These are phyloP conservation scores for Threskiornis aethiopicus DNA, from an alignment of 2,797 vertebrate species.

Conservation along the genomic window DNA sequence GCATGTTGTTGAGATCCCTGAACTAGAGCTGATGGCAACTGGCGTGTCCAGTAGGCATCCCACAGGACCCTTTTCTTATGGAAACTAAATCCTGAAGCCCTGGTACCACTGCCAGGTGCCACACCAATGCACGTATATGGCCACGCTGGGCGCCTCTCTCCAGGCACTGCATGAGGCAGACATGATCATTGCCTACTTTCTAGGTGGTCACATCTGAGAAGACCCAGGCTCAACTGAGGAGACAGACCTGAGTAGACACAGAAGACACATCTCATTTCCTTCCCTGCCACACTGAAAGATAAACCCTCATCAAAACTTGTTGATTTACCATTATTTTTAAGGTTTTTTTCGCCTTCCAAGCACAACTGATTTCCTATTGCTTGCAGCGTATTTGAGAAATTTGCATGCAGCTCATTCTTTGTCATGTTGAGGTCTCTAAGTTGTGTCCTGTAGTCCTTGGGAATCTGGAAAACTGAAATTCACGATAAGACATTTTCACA, in stretches of 20 bases:
- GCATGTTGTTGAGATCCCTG: background rate
- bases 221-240: background rate
- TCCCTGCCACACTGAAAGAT: background rate
- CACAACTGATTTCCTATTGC: background rate
- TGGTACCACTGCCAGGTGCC: background rate
- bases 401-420: background rate
- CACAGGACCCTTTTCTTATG: background rate
- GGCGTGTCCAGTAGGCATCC: background rate
- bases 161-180: background rate
- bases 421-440: background rate
- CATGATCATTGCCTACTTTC: background rate
- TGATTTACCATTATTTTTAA: background rate
- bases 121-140: background rate
- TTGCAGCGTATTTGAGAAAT: background rate
- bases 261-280: background rate
- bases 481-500: background rate
- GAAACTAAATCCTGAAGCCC: background rate
- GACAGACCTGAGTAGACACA: background rate
- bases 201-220: background rate
- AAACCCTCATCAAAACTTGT: background rate
- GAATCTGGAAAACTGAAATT: background rate
- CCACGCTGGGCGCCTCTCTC: background rate
- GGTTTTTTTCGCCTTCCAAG: background rate
- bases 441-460: background rate
- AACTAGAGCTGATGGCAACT: background rate